Evolutionary conservation across 2,888 invertebrate genomes (phyloP), one percentile per base, ranked within the genome.

Genomic region (Laothoe populi): DNA sequence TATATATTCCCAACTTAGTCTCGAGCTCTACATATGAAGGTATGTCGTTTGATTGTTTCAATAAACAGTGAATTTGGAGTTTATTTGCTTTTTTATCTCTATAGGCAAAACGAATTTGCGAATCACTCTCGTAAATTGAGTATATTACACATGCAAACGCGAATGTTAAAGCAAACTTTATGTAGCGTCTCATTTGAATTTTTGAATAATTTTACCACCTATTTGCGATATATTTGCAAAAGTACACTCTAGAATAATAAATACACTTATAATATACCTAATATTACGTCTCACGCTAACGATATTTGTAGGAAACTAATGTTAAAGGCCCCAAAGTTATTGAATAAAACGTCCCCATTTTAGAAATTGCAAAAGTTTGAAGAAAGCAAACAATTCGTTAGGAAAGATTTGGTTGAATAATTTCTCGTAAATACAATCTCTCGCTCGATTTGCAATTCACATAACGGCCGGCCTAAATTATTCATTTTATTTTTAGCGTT

Each of bases 351-450:
- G 62, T 60, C 26, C 57, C 44, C 45, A 57, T 80, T 83, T 85
- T 82, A 73, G 69, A 74, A 79, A 83, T 84, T 79, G 78, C 75
- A 75, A 80, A 84, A 88, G 83, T 85, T 88, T 78, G 79, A 72
- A 75, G 78, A 76, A 80, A 83, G 84, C 81, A 89, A 89, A 89
- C 87, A 88, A 84, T 87, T 90, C 90, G 89, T 90, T 90, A 90
- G 84, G 82, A 77, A 82, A 84, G 80, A 83, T 83, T 86, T 83
- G 80, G 78, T 77, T 83, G 86, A 88, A 87, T 88, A 87, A 87
- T 87, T 86, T 80, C 75, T 67, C 76, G 82, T 86, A 88, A 88
- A 88, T 84, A 87, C 79, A 87, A 87, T 87, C 82, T 87, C 84
- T 80, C 75, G 78, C 78, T 79, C 77, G 76, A 89, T 89, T 89